Conservation (phyloP, 2,888 invertebrate species). For the Tipula unca region DNA sequence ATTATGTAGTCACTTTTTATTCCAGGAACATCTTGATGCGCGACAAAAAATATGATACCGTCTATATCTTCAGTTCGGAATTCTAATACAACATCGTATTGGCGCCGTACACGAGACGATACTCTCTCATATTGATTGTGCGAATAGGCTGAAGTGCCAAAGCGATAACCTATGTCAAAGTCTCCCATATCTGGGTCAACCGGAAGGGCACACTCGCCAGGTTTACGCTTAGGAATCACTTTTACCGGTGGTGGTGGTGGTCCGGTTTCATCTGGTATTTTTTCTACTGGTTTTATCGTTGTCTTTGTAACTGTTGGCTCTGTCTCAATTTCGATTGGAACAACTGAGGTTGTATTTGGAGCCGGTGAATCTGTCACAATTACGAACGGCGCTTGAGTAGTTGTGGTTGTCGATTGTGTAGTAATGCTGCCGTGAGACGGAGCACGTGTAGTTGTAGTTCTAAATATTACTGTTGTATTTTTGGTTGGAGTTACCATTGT, state of each 20-base stretch:
- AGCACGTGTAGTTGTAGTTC: conserved; percentile 40
- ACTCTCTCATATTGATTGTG: conserved; percentile 61
- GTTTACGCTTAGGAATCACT: conserved; percentile 28
- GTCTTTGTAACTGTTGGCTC: conserved; percentile 9
- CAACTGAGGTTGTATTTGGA: conserved; percentile 26
- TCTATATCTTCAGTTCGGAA: conserved; percentile 63
- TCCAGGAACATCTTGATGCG: conserved; percentile 41
- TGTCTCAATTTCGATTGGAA: conserved; percentile 25
- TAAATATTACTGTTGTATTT: conserved; percentile 30
- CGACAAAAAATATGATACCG: conserved; percentile 77
- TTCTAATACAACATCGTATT: conserved; percentile 66
- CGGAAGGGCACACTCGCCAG: conserved; percentile 36
- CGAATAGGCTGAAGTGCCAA: conserved; percentile 53
- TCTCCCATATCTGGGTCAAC: conserved; percentile 37
- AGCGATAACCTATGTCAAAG: conserved; percentile 37
- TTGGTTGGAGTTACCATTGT: conserved; percentile 39
- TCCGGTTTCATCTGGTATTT: conserved; percentile 25
- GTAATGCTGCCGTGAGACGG: conserved; percentile 38
- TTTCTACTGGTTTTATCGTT: conserved; percentile 19
- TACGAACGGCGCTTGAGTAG: conserved; percentile 32
- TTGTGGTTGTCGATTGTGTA: conserved; percentile 27
- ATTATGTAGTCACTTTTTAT: conserved; percentile 61
- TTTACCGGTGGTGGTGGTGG: conserved; percentile 30
- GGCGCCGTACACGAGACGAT: conserved; percentile 53
- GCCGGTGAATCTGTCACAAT: conserved; percentile 22